Percentiles rank a stretch among this genome's conserved stretches.
phyloP scores from a whole-genome alignment of 1,140 invertebrate genomes.

The Lucilia cuprina region DNA sequence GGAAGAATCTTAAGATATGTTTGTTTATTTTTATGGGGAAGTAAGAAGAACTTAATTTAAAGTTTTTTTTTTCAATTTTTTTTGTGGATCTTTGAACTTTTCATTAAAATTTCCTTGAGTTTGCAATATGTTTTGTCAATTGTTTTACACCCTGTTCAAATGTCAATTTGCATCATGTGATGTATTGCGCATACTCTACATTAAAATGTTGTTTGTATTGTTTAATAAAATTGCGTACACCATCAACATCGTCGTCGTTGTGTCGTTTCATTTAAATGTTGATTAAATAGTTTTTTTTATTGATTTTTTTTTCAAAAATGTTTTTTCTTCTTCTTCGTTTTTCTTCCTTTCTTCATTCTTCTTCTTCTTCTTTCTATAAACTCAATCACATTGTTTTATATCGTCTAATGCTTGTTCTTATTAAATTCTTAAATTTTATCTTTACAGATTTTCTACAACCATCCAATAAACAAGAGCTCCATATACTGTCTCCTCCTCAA shows the following conservation, averaged over 20 bases:
- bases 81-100: background rate
- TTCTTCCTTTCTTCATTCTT: background rate
- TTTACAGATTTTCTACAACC: background rate
- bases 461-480: background rate
- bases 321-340: background rate
- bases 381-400: background rate
- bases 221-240: background rate
- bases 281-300: constrained; percentile 11
- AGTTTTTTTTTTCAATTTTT: too few relatives aligned
- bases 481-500: background rate
- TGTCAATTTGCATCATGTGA: background rate
- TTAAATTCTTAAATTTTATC: background rate
- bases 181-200: background rate
- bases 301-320: background rate
- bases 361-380: background rate
- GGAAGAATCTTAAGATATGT: too few relatives aligned
- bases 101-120: background rate
- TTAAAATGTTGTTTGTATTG: background rate
- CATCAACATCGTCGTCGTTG: background rate
- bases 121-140: background rate
- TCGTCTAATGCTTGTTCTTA: constrained; percentile 9
- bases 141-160: background rate
- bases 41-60: too few relatives aligned
- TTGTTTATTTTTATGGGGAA: too few relatives aligned
- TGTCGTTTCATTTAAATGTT: background rate